Evolutionary conservation across 2,888 invertebrate species (phyloP).

Genomic region (Agrochola circellaris): DNA sequence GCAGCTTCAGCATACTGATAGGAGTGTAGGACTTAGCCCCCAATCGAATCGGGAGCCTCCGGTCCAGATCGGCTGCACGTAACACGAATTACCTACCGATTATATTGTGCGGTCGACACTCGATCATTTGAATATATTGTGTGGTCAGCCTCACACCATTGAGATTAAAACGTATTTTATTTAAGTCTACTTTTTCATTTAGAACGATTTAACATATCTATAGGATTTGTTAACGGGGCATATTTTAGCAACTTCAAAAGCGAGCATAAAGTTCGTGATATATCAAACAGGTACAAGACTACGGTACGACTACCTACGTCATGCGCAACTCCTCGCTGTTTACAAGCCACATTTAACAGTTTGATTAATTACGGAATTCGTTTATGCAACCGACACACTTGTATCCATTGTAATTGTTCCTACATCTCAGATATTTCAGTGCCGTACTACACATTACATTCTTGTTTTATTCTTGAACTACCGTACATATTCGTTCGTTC

Average conservation of each 20-base stretch:
- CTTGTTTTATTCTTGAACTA: constrained; percentile 20
- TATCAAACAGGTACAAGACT: constrained; percentile 4
- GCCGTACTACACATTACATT: constrained; percentile 2
- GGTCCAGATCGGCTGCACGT: constrained; percentile 9
- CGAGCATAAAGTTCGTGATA: constrained; percentile 16
- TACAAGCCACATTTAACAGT: constrained; percentile 36
- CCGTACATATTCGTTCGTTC: too few species aligned
- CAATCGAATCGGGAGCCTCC: constrained; percentile 25
- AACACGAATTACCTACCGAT: constrained; percentile 4
- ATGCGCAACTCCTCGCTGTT: constrained; percentile 19
- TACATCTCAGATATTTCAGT: constrained; percentile 23
- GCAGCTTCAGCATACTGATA: not conserved
- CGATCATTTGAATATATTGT: constrained; percentile 8
- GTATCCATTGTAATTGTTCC: constrained; percentile 23
- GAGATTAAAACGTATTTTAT: not conserved
- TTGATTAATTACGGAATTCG: constrained; percentile 52
- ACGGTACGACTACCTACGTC: not conserved
- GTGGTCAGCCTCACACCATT: constrained; percentile 1
- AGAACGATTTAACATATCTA: not conserved
- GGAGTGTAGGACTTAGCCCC: constrained; percentile 12
- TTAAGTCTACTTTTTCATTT: not conserved
- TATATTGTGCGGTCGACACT: constrained; percentile 9
- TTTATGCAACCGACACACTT: constrained; percentile 33
- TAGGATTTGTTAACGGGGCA: not conserved
- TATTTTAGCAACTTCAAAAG: constrained; percentile 40